Evolutionary conservation across 2,113 vertebrate species (phyloP).

Genomic region (Coregonus clupeaformis): DNA sequence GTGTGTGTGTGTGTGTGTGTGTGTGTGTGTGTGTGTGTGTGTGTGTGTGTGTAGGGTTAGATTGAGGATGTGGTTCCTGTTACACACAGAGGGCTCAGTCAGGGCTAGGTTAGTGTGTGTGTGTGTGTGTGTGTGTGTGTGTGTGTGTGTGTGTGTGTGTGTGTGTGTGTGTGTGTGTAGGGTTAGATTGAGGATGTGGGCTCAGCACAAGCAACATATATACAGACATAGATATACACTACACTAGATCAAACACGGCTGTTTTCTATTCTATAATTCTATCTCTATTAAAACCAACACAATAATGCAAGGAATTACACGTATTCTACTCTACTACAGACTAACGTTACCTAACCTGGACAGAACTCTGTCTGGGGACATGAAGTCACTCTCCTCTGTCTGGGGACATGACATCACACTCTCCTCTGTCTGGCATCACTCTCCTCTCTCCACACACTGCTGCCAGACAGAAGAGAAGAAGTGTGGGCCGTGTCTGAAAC

Average conservation of each 20-base stretch:
- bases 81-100: no score
- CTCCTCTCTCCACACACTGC: neutral
- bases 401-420: no score
- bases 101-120: no score
- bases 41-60: neutral
- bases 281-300: neutral
- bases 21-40: neutral
- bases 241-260: neutral
- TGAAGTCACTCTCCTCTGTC: neutral
- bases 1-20: neutral
- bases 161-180: neutral
- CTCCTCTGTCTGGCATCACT: neutral
- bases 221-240: neutral
- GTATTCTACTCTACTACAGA: neutral
- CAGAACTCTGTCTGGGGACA: neutral
- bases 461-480: no score
- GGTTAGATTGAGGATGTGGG: neutral
- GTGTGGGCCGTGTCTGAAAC: no score
- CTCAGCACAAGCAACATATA: neutral
- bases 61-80: neutral
- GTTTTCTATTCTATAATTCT: neutral
- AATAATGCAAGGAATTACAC: neutral
- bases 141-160: neutral
- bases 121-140: conserved; percentile 1
- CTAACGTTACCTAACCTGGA: neutral